Base-by-base conservation (phyloP, 2,888 invertebrate species). In the Spisula solida region DNA sequence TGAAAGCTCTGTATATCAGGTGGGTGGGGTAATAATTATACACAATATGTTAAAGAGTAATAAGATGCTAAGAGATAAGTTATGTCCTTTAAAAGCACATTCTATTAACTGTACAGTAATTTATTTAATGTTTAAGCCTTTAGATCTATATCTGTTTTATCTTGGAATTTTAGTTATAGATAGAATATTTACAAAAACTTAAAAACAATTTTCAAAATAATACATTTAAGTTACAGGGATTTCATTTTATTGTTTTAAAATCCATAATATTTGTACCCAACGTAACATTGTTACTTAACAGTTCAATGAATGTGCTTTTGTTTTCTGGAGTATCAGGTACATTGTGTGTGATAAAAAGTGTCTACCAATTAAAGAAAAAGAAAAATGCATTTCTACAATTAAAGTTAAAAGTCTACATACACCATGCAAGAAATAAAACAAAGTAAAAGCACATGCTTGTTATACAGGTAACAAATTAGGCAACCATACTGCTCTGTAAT, bases 401-500 rank as follows among this genome's bases (percentile, higher is more conserved):
- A 66, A 25, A n/a, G 25, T 60, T 34, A 20, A 34, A 41, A 41
- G n/a, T n/a, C 75, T 75, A 75, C 75, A 75, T 75, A 75, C 75
- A 75, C 14, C 75, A 87, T 25, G 48, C 47, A 81, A 47, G 25
- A 41, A 41, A 81, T 0, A 81, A n/a, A 48, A 25, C 12, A 41
- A 81, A 81, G 25, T 29, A 81, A 79, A 41, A 51, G 81, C 25
- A 29, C 55, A 81, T 81, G 81, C 81, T 29, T 81, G 48, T 81
- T 81, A 48, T 25, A 81, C 48, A 47, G 29, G 12, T 20, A 81
- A 29, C 48, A 51, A 41, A 41, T 47, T 55, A 81, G 81, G 81
- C 55, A 81, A 51, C 81, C 48, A 81, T 55, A 81, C 48, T 81
- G 55, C 31, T 75, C 75, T 31, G 34, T 31, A 75, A 75, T 75